Evolutionary conservation across 2,113 vertebrate genomes (phyloP).

Genomic region (Podiceps cristatus): DNA sequence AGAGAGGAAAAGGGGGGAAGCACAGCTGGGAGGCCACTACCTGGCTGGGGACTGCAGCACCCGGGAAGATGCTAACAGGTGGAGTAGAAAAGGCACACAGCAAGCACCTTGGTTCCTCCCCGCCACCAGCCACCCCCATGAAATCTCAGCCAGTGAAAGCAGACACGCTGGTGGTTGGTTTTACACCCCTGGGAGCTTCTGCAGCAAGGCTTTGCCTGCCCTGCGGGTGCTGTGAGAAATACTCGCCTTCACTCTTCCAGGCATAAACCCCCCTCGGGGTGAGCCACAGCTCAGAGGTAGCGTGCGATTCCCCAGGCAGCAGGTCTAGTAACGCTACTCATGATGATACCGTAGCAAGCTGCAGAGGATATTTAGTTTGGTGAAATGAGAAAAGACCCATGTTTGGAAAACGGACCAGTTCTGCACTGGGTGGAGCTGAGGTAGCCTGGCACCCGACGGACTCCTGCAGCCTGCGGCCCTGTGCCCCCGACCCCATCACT

Average conservation of each 20-base stretch:
- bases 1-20: rapidly evolving
- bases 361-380: background rate
- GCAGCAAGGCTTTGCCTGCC: background rate
- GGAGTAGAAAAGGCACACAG: rapidly evolving
- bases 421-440: background rate
- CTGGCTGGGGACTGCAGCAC: background rate
- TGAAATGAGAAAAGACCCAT: background rate
- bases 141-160: background rate
- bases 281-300: background rate
- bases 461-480: background rate
- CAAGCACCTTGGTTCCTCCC: background rate
- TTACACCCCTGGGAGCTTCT: background rate
- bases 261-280: background rate
- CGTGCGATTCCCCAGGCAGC: rapidly evolving
- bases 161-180: rapidly evolving
- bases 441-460: background rate
- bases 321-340: rapidly evolving
- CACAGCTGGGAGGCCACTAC: rapidly evolving
- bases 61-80: rapidly evolving
- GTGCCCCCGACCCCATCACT: background rate
- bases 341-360: background rate
- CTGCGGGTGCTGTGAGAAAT: background rate
- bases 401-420: background rate
- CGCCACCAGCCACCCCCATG: rapidly evolving
- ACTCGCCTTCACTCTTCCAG: background rate